Evolutionary conservation across 2,888 invertebrate species (phyloP).

Genomic region (Caradrina kadenii): DNA sequence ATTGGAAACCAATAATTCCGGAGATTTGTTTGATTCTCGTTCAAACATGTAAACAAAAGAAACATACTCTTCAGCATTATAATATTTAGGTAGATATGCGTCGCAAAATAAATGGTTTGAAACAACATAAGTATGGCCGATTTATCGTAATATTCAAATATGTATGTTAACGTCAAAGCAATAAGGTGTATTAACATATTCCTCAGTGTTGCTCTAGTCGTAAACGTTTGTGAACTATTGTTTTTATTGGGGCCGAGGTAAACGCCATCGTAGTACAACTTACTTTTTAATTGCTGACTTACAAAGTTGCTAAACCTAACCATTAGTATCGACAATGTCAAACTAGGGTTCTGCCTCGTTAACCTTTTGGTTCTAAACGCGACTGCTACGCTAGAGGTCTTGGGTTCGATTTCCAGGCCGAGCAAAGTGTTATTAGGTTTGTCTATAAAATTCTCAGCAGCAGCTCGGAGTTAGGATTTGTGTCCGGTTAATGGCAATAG

Average conservation of each 20-base stretch:
- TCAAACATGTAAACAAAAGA: too few species aligned
- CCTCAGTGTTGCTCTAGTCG: conserved; percentile 26
- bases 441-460: too few species aligned
- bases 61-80: too few species aligned
- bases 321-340: conserved; percentile 1
- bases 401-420: too few species aligned
- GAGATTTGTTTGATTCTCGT: too few species aligned
- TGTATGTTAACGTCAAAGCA: conserved; percentile 8
- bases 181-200: conserved; percentile 2
- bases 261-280: conserved; percentile 35
- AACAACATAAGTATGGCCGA: background rate
- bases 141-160: conserved; percentile 3
- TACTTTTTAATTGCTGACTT: conserved; percentile 21
- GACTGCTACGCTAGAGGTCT: too few species aligned
- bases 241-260: conserved; percentile 49
- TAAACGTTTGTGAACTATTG: conserved; percentile 39
- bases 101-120: background rate
- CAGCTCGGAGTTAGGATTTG: too few species aligned
- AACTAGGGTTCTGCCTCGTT: background rate
- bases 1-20: too few species aligned
- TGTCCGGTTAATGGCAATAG: too few species aligned
- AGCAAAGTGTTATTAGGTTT: too few species aligned
- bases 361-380: too few species aligned
- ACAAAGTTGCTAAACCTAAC: background rate
- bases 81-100: too few species aligned